Evolutionary conservation across 2,113 vertebrate genomes (phyloP).

Genomic region (Hippocampus comes): DNA sequence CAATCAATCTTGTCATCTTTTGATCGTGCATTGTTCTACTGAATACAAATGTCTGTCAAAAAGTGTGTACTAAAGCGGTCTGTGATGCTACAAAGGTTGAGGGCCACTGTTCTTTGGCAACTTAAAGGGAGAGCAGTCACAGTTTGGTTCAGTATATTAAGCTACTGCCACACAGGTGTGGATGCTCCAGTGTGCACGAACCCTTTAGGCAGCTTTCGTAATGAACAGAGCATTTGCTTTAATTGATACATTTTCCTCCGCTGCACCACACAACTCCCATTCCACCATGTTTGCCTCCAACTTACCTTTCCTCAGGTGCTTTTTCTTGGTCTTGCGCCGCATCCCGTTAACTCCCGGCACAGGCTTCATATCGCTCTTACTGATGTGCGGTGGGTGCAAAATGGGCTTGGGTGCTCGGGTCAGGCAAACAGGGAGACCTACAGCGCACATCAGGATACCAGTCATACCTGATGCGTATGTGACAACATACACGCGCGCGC

Average conservation of each 20-base stretch:
- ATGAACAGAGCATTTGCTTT: neutral
- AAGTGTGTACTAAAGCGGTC: no score
- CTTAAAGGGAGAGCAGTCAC: no score
- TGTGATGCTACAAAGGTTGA: no score
- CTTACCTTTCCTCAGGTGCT: constrained; percentile 90
- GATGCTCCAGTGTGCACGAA: no score
- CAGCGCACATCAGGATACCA: constrained; percentile 92
- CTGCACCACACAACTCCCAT: neutral
- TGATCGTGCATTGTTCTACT: no score
- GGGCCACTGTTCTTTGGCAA: no score
- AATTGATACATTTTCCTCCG: neutral
- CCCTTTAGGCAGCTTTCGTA: no score
- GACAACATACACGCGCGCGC: constrained; percentile 12
- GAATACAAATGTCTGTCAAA: no score
- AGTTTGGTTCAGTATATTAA: no score
- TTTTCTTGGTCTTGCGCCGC: constrained; percentile 96
- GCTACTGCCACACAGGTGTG: no score
- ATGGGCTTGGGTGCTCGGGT: constrained; percentile 93
- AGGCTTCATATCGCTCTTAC: constrained; percentile 92
- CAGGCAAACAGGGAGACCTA: constrained; percentile 90
- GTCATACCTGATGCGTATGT: constrained; percentile 83
- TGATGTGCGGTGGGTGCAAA: constrained; percentile 90
- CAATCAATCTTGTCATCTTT: no score
- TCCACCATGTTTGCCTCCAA: neutral
- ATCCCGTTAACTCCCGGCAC: constrained; percentile 87